Conservation (phyloP, 2,888 invertebrate species). For the Dastarcus helophoroides region DNA sequence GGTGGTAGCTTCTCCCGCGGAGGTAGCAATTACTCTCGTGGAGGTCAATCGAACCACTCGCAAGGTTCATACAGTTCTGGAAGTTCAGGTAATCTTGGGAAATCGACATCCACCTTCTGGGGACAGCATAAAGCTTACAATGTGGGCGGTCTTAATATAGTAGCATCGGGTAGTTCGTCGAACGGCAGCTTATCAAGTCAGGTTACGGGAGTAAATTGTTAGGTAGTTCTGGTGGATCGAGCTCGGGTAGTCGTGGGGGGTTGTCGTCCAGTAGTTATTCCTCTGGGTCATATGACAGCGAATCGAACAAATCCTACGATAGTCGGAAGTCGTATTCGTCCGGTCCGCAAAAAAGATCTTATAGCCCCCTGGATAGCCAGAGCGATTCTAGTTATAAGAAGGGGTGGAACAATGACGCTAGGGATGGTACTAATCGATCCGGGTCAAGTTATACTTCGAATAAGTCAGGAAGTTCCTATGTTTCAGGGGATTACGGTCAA, state of each 20-base stretch:
- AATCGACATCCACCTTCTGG: no score
- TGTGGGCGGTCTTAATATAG: no score
- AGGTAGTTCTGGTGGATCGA: constrained; percentile 3
- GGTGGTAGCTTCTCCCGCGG: constrained; percentile 29
- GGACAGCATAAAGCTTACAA: no score
- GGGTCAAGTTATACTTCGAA: constrained; percentile 6
- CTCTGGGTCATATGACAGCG: no score
- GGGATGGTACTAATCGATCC: constrained; percentile 8
- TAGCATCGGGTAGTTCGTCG: no score
- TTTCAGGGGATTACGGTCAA: constrained; percentile 10
- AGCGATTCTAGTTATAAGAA: constrained; percentile 11
- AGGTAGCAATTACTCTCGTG: constrained; percentile 19
- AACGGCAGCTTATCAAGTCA: constrained; percentile 2
- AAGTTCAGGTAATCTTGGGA: constrained; percentile 11
- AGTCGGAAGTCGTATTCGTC: no score
- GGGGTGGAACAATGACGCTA: constrained; percentile 10
- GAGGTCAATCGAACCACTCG: constrained; percentile 9
- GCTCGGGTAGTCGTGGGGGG: constrained; percentile 8
- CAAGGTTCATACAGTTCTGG: constrained; percentile 19
- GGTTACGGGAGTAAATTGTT: constrained; percentile 1
- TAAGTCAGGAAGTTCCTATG: background rate
- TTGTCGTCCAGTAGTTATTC: no score
- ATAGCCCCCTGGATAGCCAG: no score
- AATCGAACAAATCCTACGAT: no score
- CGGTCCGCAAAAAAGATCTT: no score